Base-by-base conservation (phyloP, 2,888 invertebrate genomes). In the Chaetogeoica ovagalla region DNA sequence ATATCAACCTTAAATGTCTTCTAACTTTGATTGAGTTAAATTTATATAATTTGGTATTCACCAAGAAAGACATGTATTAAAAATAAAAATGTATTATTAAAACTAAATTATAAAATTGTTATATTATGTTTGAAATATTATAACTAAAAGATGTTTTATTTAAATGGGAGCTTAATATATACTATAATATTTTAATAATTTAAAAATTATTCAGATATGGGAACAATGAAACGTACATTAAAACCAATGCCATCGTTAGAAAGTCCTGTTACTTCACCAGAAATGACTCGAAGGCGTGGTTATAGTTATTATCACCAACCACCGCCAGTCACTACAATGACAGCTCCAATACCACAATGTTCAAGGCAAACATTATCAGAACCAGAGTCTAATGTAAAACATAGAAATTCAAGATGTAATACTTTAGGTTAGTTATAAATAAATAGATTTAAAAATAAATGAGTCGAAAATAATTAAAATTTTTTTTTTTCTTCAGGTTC, bases 171-270 rank as follows among this genome's bases (percentile, higher is more conserved):
- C 1, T 79, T 65, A 55, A 76, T 66, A 17, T 19, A 0, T 55
- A 60, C 2, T 23, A 60, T n/a, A 15, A 30, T 30, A 69, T 6
- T 55, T 30, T 17, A n/a, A n/a, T n/a, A 37, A 70, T 70, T 48
- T 57, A 1, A 4, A 37, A 9, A 39, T 13, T 23, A n/a, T 73
- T 30, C 21, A 75, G 95, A 95, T 87, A 93, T 93, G 85, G 93
- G 91, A 85, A 96, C 96, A 13, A 89, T 97, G 84, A 96, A 97
- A 87, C 91, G 95, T 83, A 96, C 97, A 94, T 89, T 97, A 84
- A 96, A 96, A 85, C 96, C 96, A 72, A 94, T 97, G 91, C 94
- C 96, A 39, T 94, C 94, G 84, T 91, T 92, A 81, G 95, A 94
- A 86, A 94, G 94, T 85, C 95, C 95, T 1, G 94, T 93, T 74